These are phyloP conservation scores for Dreissena polymorpha DNA, from an alignment of 1,140 invertebrate genomes.

Conservation along the genomic window DNA sequence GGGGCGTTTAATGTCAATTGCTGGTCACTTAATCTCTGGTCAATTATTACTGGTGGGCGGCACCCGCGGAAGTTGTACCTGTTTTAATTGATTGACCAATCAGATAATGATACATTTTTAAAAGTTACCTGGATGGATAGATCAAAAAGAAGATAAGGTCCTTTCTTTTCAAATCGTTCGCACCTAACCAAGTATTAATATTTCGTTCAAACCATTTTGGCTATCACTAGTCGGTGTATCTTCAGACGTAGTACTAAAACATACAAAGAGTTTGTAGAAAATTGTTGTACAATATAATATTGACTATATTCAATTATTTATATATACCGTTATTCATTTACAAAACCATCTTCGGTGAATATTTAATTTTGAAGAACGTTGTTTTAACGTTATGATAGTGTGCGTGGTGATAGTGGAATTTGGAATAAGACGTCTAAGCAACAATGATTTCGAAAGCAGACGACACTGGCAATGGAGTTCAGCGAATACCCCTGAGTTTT, in stretches of 20 bases:
- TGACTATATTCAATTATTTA: background rate
- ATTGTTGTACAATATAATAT: background rate
- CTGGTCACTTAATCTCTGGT: conserved; percentile 47
- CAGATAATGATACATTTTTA: conserved; percentile 22
- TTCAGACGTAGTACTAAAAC: background rate
- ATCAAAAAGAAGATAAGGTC: conserved; percentile 29
- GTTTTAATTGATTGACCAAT: conserved; percentile 46
- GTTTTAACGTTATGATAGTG: no score
- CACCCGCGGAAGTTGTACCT: conserved; percentile 33
- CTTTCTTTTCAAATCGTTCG: conserved; percentile 28
- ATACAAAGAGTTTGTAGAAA: conserved; percentile 17
- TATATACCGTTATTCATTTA: no score
- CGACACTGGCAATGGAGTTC: no score
- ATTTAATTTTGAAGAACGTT: no score
- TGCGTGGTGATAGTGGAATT: no score
- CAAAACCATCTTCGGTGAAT: no score
- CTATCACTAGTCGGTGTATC: background rate
- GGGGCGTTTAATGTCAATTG: conserved; percentile 42
- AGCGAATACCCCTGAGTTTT: conserved; percentile 25
- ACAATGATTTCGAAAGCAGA: no score
- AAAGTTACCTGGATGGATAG: conserved; percentile 32
- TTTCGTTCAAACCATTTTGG: no score
- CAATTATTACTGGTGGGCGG: conserved; percentile 39
- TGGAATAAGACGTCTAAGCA: no score
- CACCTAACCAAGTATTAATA: conserved; percentile 24